A percentile compares a stretch with the other conserved stretches of the same genome.
Evolutionary conservation across 37 sponge, comb jelly and placozoan genomes (phyloP).

Genomic region (Spongilla lacustris): DNA sequence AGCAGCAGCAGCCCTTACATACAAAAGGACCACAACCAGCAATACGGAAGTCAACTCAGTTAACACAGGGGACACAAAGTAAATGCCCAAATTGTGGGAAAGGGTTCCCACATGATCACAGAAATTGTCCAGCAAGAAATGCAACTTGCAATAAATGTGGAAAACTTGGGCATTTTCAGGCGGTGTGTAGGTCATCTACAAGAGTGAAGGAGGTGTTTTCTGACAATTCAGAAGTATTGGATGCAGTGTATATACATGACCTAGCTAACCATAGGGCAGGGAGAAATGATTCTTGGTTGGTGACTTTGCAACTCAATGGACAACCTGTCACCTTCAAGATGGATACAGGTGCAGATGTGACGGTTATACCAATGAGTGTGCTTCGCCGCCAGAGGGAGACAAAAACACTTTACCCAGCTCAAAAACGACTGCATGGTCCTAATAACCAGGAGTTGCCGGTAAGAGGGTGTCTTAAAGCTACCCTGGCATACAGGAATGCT

Average conservation of each 20-base stretch:
- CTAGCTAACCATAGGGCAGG: too few relatives aligned
- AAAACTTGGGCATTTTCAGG: slow-evolving; percentile 13
- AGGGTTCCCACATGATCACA: slow-evolving; percentile 9
- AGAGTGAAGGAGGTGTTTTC: background rate
- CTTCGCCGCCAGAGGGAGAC: background rate
- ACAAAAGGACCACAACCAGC: too few relatives aligned
- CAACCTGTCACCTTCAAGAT: slow-evolving; percentile 5
- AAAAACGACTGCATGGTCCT: too few relatives aligned
- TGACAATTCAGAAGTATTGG: too few relatives aligned
- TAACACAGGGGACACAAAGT: too few relatives aligned
- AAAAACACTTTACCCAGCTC: too few relatives aligned
- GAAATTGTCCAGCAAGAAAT: slow-evolving; percentile 14
- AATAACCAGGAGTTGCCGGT: too few relatives aligned
- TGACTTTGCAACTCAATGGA: slow-evolving; percentile 10
- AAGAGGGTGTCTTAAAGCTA: too few relatives aligned
- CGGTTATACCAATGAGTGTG: background rate
- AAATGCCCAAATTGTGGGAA: slow-evolving; percentile 10
- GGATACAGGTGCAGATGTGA: slow-evolving; percentile 33
- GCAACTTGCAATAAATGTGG: slow-evolving; percentile 10
- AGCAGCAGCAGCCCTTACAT: too few relatives aligned
- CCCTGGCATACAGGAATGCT: too few relatives aligned
- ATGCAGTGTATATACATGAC: too few relatives aligned
- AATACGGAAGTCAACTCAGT: too few relatives aligned
- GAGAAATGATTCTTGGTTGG: background rate
- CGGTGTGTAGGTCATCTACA: background rate